Evolutionary conservation across 2,888 invertebrate genomes (phyloP), one percentile per base, ranked within the genome.

Genomic region (Xylocampa areola): DNA sequence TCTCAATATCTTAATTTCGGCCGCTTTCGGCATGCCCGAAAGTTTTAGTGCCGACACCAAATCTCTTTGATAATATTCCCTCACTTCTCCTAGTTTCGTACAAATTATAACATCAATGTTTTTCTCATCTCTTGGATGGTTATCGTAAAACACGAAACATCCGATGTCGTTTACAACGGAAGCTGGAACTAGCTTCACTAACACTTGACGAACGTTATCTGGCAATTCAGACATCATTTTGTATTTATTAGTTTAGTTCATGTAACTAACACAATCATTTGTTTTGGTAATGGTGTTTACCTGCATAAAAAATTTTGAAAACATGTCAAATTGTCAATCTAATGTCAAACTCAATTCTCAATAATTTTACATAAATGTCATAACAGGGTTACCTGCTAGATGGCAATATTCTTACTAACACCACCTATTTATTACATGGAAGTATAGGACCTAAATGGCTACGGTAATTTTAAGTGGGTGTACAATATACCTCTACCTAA

Each of bases 71-170:
- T 77, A 88, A 76, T 83, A 88, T 64, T 93, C 93, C 45, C 80
- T 81, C 3, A 93, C 64, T 77, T 89, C 87, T 8, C 89, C 88
- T 5, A 65, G 65, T 49, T 67, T 69, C 1, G 91, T 90, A 58
- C 88, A 89, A 59, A 92, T 50, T 13, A 76, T 81, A 43, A 94
- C 65, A 72, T 94, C 93, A 52, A 90, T 75, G 8, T 54, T 57
- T 43, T 76, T 86, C 6, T 60, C 41, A 48, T 86, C 86, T 49
- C 69, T 75, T 4, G 93, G 92, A 65, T 93, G 90, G 30, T 87
- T 66, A 61, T 93, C 92, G 62, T 88, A 89, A 17, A 92, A 86
- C 1, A 80, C 82, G 61, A 86, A 93, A 77, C 90, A 87, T 25
- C 69, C 40, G 4, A 89, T 77, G 13, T 89, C 84, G 21, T 79